These are phyloP conservation scores for Tetragonisca angustula DNA, from an alignment of 2,888 invertebrate genomes.

Conservation along the genomic window DNA sequence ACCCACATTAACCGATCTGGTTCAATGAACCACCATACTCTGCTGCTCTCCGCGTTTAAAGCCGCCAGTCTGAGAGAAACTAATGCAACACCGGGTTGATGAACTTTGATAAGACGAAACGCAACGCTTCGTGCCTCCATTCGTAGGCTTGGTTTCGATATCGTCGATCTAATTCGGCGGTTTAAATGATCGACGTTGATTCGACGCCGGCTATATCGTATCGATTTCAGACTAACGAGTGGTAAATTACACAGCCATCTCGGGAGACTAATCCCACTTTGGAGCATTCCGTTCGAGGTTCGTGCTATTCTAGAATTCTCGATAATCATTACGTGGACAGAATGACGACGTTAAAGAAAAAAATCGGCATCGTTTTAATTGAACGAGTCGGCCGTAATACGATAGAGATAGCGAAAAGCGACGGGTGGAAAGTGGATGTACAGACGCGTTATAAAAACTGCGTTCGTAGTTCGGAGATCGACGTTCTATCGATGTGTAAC, in stretches of 20 bases:
- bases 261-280: neutral
- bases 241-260: neutral
- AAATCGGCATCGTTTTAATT: neutral
- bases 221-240: slow-evolving; percentile 2
- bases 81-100: slow-evolving; percentile 18
- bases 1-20: slow-evolving; percentile 63
- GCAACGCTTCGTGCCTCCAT: neutral
- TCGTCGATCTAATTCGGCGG: slow-evolving; percentile 1
- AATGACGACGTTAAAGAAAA: neutral
- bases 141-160: slow-evolving; percentile 4
- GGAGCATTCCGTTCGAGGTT: too few species aligned
- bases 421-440: neutral
- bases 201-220: slow-evolving; percentile 2
- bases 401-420: neutral
- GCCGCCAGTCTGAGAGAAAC: slow-evolving; percentile 2
- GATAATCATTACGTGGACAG: neutral
- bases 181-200: slow-evolving; percentile 11
- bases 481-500: slow-evolving; percentile 49
- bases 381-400: neutral
- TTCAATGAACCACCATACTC: slow-evolving; percentile 56
- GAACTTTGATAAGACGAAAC: slow-evolving; percentile 22
- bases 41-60: slow-evolving; percentile 1
- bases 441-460: slow-evolving; percentile 61
- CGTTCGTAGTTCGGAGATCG: slow-evolving; percentile 55
- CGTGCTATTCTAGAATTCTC: neutral